Percentiles rank a stretch among this genome's conserved stretches.
These are phyloP conservation scores for Oegoconia quadripuncta DNA, from an alignment of 2,888 invertebrate genomes.

Conservation along the genomic window DNA sequence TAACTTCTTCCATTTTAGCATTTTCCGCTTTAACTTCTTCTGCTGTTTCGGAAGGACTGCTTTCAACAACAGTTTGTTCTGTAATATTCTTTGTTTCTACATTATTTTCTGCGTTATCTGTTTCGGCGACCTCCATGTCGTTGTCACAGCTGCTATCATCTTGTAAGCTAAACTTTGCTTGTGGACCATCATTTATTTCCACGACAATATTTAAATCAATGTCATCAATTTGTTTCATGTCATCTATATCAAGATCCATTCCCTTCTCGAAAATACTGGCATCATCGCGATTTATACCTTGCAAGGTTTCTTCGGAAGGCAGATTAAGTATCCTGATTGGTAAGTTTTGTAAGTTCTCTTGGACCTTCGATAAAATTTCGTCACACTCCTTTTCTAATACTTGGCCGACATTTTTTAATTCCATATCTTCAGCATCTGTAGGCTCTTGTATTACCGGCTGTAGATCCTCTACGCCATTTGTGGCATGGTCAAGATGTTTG, in stretches of 20 bases:
- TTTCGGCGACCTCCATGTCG: conserved; percentile 3
- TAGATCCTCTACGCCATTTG: conserved; percentile 50
- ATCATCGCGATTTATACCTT: conserved; percentile 56
- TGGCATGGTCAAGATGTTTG: conserved; percentile 40
- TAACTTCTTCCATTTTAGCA: conserved; percentile 3
- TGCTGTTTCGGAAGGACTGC: conserved; percentile 22
- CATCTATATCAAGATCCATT: conserved; percentile 59
- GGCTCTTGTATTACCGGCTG: conserved; percentile 64
- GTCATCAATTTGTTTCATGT: conserved; percentile 48
- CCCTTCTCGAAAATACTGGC: conserved; percentile 65
- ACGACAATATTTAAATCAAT: conserved; percentile 36
- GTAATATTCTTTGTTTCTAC: conserved; percentile 17
- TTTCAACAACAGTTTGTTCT: conserved; percentile 22
- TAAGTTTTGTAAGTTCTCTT: conserved; percentile 61
- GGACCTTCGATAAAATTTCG: conserved; percentile 69
- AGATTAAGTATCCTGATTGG: conserved; percentile 56
- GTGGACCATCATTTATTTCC: conserved; percentile 30
- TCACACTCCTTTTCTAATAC: conserved; percentile 72
- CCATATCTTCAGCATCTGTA: conserved; percentile 46
- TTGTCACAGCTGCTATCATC: conserved; percentile 10
- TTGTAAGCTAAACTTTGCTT: conserved; percentile 22
- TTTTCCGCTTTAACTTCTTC: conserved; percentile 19
- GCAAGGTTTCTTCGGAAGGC: conserved; percentile 61
- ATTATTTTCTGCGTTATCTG: conserved; percentile 22
- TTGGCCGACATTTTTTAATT: conserved; percentile 58